These are phyloP conservation scores for Chironomus striatipennis DNA, from an alignment of 1,140 invertebrate genomes.

Conservation along the genomic window DNA sequence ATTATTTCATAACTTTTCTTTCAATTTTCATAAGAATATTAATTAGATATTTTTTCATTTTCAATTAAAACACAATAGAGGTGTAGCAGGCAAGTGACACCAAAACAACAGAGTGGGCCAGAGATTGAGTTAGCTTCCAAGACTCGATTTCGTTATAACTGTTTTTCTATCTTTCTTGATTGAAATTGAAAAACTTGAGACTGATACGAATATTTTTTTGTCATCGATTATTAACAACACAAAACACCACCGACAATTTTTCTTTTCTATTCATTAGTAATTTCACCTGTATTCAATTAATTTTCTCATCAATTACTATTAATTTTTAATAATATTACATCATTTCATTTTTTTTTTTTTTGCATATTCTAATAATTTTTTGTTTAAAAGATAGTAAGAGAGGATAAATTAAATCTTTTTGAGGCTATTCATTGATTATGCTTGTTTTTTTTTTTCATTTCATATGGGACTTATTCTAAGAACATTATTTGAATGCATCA, in stretches of 20 bases:
- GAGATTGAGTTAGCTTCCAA: slow-evolving; percentile 13
- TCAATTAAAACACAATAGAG: slow-evolving; percentile 18
- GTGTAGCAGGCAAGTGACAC: slow-evolving; percentile 18
- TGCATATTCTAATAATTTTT: slow-evolving; percentile 25
- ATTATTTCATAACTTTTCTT: no score
- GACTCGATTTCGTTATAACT: not conserved
- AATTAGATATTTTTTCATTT: slow-evolving; percentile 10
- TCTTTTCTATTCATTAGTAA: slow-evolving; percentile 9
- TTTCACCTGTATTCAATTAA: slow-evolving; percentile 26
- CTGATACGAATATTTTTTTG: slow-evolving; percentile 19
- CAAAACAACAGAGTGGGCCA: slow-evolving; percentile 16
- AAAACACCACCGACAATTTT: slow-evolving; percentile 19
- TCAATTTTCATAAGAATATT: not conserved
- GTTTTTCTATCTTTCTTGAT: not conserved
- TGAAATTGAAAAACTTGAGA: no score
- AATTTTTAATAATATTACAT: not conserved
- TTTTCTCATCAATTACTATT: slow-evolving; percentile 16
- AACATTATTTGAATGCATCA: no score
- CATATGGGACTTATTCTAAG: not conserved
- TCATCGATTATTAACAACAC: not conserved
- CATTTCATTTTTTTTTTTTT: slow-evolving; percentile 25
- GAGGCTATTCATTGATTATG: not conserved
- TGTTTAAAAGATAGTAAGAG: slow-evolving; percentile 8
- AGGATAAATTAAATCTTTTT: not conserved
- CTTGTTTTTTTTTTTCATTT: not conserved